phyloP scores from a whole-genome alignment of 2,888 invertebrate species.

The Hartigia nigra region DNA sequence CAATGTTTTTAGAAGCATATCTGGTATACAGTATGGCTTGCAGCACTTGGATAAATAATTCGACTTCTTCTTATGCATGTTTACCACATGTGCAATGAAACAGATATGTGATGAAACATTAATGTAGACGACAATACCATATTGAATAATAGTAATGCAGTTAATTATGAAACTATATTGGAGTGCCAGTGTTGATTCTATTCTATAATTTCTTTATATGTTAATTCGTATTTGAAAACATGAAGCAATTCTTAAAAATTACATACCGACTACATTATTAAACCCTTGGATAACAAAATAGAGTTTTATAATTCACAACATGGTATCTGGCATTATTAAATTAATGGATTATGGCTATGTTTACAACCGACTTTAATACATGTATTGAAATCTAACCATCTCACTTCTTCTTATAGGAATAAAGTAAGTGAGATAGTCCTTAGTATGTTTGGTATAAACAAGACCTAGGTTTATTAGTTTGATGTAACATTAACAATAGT shows the following conservation, averaged over 20 bases:
- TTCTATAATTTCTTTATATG: background rate
- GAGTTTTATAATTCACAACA: background rate
- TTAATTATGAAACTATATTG: background rate
- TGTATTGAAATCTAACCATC: background rate
- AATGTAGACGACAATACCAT: background rate
- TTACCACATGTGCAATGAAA: background rate
- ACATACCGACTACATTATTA: background rate
- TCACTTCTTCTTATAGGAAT: background rate
- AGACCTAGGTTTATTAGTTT: background rate
- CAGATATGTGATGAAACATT: background rate
- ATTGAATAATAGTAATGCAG: background rate
- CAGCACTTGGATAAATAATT: background rate
- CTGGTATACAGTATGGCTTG: background rate
- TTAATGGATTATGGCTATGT: background rate
- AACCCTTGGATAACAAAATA: background rate
- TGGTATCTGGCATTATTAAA: background rate
- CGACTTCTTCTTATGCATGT: background rate
- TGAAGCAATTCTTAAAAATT: background rate
- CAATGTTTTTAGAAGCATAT: background rate
- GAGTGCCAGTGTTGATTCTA: background rate
- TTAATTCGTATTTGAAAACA: background rate
- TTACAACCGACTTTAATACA: background rate
- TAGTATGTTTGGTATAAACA: background rate
- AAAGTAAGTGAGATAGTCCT: background rate
- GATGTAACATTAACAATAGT: background rate